These are phyloP conservation scores for Eudemis profundana DNA, from an alignment of 2,888 invertebrate genomes.

Conservation along the genomic window DNA sequence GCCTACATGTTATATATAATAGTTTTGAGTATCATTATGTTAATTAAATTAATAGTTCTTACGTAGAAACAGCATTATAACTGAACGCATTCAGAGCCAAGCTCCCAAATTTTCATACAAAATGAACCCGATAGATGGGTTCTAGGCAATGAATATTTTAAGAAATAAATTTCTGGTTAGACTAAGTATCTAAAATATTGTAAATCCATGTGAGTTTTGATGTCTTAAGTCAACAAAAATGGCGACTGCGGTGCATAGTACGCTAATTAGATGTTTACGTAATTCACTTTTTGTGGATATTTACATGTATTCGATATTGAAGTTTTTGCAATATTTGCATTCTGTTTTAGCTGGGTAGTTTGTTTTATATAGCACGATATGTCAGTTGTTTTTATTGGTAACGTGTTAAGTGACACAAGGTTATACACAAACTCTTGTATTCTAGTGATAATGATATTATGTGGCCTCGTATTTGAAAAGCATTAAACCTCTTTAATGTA, in stretches of 20 bases:
- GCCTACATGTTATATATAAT: too few species aligned
- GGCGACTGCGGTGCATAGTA: background rate
- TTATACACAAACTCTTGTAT: background rate
- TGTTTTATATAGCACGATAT: background rate
- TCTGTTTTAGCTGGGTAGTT: background rate
- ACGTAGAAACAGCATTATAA: too few species aligned
- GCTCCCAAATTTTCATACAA: too few species aligned
- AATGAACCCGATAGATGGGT: too few species aligned
- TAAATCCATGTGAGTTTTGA: background rate
- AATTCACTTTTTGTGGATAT: background rate
- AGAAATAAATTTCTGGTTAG: too few species aligned
- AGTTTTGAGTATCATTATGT: too few species aligned
- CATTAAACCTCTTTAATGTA: too few species aligned
- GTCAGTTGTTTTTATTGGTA: background rate
- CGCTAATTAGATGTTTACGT: conserved; percentile 17
- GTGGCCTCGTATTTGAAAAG: background rate
- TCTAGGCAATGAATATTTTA: too few species aligned
- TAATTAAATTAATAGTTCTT: too few species aligned
- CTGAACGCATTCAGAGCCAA: too few species aligned
- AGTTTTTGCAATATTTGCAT: conserved; percentile 9
- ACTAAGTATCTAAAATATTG: too few species aligned
- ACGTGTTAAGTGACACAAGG: conserved; percentile 22
- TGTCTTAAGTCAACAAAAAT: background rate
- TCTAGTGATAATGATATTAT: background rate
- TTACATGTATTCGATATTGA: conserved; percentile 20